These are phyloP conservation scores for Cynocephalus volans DNA, from an alignment of 2,113 vertebrate species.

Conservation along the genomic window DNA sequence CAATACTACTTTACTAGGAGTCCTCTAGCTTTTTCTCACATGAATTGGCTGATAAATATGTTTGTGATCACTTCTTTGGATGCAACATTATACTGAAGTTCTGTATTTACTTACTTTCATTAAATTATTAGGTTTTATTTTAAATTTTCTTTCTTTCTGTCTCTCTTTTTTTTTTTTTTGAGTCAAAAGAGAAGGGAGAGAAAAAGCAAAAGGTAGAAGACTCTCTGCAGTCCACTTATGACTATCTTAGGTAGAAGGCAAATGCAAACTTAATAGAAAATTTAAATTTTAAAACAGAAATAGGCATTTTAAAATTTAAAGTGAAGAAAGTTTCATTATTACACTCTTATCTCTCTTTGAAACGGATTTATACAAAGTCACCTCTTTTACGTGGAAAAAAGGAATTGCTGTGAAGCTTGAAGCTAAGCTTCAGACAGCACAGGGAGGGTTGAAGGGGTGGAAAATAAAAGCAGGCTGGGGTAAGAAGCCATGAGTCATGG, in stretches of 20 bases:
- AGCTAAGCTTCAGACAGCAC: neutral
- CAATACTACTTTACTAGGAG: neutral
- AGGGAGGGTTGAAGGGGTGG: neutral
- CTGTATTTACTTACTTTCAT: neutral
- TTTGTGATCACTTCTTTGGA: neutral
- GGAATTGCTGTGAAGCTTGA: neutral
- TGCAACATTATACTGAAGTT: neutral
- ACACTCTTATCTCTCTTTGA: neutral
- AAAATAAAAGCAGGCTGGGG: neutral
- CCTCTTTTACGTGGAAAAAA: neutral
- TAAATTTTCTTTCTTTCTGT: neutral
- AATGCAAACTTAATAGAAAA: constrained; percentile 60
- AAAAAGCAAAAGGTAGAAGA: neutral
- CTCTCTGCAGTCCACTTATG: neutral
- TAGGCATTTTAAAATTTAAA: constrained; percentile 69
- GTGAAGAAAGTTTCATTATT: constrained; percentile 11
- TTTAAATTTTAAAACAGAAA: constrained; percentile 77
- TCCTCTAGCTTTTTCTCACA: neutral
- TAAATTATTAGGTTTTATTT: neutral
- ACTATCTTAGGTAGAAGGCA: neutral
- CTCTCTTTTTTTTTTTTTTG: neutral
- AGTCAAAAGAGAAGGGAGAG: neutral
- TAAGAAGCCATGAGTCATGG: neutral
- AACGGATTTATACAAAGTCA: neutral
- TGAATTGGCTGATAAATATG: neutral